Evolutionary conservation across 2,797 vertebrate species (phyloP).

Genomic region (Rhabdophis nuchalis): DNA sequence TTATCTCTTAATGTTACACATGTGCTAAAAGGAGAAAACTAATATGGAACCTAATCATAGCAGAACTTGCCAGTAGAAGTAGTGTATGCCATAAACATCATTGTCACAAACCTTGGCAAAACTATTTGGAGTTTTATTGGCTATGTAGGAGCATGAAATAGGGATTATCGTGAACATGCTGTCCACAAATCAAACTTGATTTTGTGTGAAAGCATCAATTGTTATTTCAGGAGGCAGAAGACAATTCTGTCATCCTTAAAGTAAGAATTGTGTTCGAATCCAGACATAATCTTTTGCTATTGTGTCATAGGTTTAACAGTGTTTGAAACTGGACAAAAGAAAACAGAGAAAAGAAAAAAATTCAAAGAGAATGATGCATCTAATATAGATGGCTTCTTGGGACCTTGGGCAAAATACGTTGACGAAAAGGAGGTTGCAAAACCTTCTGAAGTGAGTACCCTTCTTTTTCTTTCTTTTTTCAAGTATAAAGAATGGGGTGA

Average conservation of each 20-base stretch:
- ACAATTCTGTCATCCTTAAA: background rate
- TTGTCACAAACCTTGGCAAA: background rate
- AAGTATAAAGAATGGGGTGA: background rate
- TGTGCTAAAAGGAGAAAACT: background rate
- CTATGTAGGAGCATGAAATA: background rate
- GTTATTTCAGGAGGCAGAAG: background rate
- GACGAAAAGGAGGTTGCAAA: slow-evolving; percentile 95
- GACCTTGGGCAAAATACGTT: slow-evolving; percentile 95
- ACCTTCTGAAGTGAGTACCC: slow-evolving; percentile 85
- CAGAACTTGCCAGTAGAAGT: background rate
- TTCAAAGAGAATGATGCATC: slow-evolving; percentile 91
- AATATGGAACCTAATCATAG: background rate
- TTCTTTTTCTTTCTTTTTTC: slow-evolving; percentile 54
- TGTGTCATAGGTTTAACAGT: slow-evolving; percentile 85
- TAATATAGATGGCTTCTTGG: slow-evolving; percentile 91
- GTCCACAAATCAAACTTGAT: background rate
- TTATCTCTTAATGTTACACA: background rate
- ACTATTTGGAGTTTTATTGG: background rate
- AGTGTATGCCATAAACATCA: background rate
- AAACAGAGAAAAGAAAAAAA: slow-evolving; percentile 90
- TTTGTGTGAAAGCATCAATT: background rate
- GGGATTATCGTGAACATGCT: background rate
- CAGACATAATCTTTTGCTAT: background rate
- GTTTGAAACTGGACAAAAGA: slow-evolving; percentile 89
- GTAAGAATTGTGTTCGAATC: background rate